These are phyloP conservation scores for Clamator glandarius DNA, from an alignment of 2,797 vertebrate genomes.

Conservation along the genomic window DNA sequence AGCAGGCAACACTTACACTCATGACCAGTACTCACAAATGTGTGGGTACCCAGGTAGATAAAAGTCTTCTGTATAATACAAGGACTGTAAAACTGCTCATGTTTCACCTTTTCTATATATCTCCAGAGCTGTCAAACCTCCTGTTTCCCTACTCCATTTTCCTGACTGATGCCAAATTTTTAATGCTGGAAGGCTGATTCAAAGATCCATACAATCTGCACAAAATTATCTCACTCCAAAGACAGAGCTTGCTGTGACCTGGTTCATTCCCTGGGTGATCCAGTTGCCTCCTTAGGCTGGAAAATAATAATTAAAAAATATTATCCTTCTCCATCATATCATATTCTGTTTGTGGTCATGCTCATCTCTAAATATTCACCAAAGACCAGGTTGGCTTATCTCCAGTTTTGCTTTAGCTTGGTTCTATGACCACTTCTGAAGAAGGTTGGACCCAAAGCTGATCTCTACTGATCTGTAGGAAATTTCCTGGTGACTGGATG, in stretches of 20 bases:
- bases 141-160: not conserved
- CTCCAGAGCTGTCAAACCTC: not conserved
- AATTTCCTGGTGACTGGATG: not conserved
- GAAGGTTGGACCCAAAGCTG: not conserved
- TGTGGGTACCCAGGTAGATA: not conserved
- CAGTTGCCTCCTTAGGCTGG: not conserved
- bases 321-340: not conserved
- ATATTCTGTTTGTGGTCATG: not conserved
- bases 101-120: not conserved
- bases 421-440: not conserved
- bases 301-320: not conserved
- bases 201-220: not conserved
- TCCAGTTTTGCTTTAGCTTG: not conserved
- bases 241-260: not conserved
- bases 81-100: not conserved
- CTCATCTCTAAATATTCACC: not conserved
- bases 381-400: not conserved
- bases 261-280: not conserved
- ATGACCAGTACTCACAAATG: not conserved
- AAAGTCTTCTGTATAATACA: not conserved
- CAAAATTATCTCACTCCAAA: not conserved
- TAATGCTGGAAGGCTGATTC: not conserved
- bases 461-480: not conserved
- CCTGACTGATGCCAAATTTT: not conserved
- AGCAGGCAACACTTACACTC: not conserved